Evolutionary conservation across 30 jellyfish, hydroid and myxozoan genomes (phyloP).

Genomic region (Cassiopea andromeda): DNA sequence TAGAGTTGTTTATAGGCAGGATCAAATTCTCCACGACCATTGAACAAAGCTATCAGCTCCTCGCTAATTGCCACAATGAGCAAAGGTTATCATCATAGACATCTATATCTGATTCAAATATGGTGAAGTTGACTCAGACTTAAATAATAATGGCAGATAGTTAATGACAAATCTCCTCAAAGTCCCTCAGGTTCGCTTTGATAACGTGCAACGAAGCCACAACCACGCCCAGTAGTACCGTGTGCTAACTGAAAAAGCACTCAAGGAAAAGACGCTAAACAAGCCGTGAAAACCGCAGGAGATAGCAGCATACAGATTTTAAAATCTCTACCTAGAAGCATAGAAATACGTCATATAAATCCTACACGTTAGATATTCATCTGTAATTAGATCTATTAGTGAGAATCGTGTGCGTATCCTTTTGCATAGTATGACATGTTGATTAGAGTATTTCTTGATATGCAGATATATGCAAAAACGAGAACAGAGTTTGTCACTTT

Average conservation of each 20-base stretch:
- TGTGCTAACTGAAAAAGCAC: conserved; percentile 4
- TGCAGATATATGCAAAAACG: too few relatives aligned
- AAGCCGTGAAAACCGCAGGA: not conserved
- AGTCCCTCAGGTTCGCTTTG: conserved; percentile 6
- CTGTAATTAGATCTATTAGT: not conserved
- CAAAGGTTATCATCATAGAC: not conserved
- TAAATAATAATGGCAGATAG: not conserved
- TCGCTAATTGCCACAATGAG: not conserved
- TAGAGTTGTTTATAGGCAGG: too few relatives aligned
- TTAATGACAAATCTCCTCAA: not conserved
- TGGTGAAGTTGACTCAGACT: not conserved
- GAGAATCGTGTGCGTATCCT: too few relatives aligned
- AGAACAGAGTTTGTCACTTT: too few relatives aligned
- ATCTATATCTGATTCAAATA: not conserved
- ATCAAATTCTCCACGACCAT: too few relatives aligned
- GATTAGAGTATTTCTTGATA: too few relatives aligned
- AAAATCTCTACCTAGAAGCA: too few relatives aligned
- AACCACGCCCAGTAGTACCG: conserved; percentile 16
- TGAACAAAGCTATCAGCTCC: too few relatives aligned
- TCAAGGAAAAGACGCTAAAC: not conserved
- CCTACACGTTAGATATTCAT: not conserved
- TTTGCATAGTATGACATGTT: too few relatives aligned
- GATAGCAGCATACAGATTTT: not conserved
- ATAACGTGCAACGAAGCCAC: conserved; percentile 12
- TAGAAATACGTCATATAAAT: not conserved